phyloP scores from a whole-genome alignment of 2,797 vertebrate species.

The Syngnathus rostellatus region DNA sequence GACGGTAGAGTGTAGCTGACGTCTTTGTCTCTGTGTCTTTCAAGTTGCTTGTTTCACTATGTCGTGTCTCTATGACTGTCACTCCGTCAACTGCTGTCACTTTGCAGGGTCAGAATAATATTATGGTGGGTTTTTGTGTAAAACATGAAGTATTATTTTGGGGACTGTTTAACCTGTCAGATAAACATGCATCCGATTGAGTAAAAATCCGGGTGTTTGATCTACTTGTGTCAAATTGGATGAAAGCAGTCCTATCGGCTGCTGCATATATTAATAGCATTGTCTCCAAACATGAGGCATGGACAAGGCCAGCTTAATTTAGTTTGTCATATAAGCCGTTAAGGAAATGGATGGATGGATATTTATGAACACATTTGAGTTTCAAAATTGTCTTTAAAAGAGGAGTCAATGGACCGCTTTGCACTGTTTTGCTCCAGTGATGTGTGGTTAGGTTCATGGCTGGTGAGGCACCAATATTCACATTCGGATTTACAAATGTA shows the following conservation, averaged over 20 bases:
- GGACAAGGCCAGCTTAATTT: neutral
- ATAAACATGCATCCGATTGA: slow-evolving; percentile 16
- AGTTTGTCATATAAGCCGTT: neutral
- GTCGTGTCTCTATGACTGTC: slow-evolving; percentile 31
- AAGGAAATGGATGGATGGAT: too few species aligned
- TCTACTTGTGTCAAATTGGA: slow-evolving; percentile 32
- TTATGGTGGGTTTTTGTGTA: slow-evolving; percentile 27
- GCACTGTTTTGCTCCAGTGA: neutral
- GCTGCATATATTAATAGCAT: slow-evolving; percentile 5
- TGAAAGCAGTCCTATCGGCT: slow-evolving; percentile 10
- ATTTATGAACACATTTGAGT: neutral
- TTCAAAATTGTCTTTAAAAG: neutral
- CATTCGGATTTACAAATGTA: neutral
- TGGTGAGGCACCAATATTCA: neutral
- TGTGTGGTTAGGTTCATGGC: neutral
- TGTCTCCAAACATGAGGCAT: neutral
- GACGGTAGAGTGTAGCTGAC: slow-evolving; percentile 24
- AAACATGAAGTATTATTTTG: slow-evolving; percentile 24
- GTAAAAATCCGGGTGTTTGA: slow-evolving; percentile 19
- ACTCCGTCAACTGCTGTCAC: slow-evolving; percentile 22
- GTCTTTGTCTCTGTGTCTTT: slow-evolving; percentile 33
- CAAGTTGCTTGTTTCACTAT: slow-evolving; percentile 23
- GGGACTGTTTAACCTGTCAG: slow-evolving; percentile 31
- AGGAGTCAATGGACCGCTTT: neutral
- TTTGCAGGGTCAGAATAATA: slow-evolving; percentile 31